Evolutionary conservation across 2,888 invertebrate species (phyloP), one percentile per base, ranked within the genome.

Genomic region (Lasioglossum oenotherae): DNA sequence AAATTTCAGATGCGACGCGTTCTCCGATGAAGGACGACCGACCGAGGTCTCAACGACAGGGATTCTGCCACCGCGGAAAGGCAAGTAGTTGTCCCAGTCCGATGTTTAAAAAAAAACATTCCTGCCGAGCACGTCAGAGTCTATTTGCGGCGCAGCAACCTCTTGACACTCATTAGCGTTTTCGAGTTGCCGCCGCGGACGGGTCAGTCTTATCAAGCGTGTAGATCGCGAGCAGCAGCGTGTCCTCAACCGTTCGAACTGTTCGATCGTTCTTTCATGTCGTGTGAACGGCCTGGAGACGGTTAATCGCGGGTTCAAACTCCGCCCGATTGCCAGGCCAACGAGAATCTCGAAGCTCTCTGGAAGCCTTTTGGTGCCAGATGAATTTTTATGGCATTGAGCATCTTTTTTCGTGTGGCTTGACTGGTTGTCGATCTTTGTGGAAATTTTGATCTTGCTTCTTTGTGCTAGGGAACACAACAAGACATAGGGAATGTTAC

Each of bases 111-210:
- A 67, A 10, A 35, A 67, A 67, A 27, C 67, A 67, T 67, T 67
- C 67, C 67, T 19, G 67, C 16, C 67, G 67, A 10, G 46, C 80
- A 67, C 85, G 81, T 89, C 89, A 89, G 80, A 74, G 46, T 53
- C 85, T 89, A 89, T 89, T 89, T 87, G 80, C 81, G 82, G 79
- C 82, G 46, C 74, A 67, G 53, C 85, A 81, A 82, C 79, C 82
- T 87, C 86, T 86, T 74, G 79, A 82, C 74, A 86, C 76, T 87
- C 79, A 74, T 86, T 86, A 80, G 77, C 69, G 76, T 31, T 80
- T 78, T 53, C 74, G 74, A 78, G 74, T 77, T 80, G 44, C 41
- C 76, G 71, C 74, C 53, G 60, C 71, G 53, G 44, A 46, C 64
- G 80, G 78, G 85, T 80, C 57, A 69, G 41, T 31, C 23, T 84